Base-by-base conservation (phyloP, 2,888 invertebrate genomes). In the Panzeria rudis region DNA sequence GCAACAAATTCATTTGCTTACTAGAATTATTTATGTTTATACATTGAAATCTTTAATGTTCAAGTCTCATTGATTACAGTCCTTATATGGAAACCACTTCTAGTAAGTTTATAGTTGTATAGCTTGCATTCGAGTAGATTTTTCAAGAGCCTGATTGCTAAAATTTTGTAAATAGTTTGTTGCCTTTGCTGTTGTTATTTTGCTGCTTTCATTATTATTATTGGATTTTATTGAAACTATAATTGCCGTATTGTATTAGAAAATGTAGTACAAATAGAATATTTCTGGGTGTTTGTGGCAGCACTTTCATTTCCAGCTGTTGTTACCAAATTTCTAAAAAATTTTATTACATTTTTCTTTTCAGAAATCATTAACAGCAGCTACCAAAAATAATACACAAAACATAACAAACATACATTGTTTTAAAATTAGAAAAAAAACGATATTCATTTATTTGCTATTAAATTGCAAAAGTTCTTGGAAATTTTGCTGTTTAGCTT, bases 261-360 rank as follows among this genome's bases (percentile, higher is more conserved):
- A 50, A 47, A 29, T 23, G 32, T 44, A 25, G 9, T 17, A 17
- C 11, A 13, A 71, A 25, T 13, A 41, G 23, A 52, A 4, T 35
- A 3, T 41, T 32, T 29, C 6, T 11, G 35, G 6, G 29, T 69
- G 62, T 68, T 59, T 50, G 47, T 5, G 52, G 32, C 56, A 83
- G 38, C 71, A 71, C 44, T 75, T 84, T 69, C 79, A 64, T 69
- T 75, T 79, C 32, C 78, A 78, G 73, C 75, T 69, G 79, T 54
- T 79, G 69, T 35, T 68, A 62, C 8, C 11, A 69, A 73, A 66
- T 69, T 83, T 78, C 50, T 68, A 38, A 52, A 38, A 52, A 71
- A 15, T 38, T 41, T 61, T 71, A 13, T 50, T 50, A 8, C 11
- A 6, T 47, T 71, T 62, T 20, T 35, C 3, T 68, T 47, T 59